phyloP scores from a whole-genome alignment of 2,888 invertebrate species.

The Nomada ruficornis region DNA sequence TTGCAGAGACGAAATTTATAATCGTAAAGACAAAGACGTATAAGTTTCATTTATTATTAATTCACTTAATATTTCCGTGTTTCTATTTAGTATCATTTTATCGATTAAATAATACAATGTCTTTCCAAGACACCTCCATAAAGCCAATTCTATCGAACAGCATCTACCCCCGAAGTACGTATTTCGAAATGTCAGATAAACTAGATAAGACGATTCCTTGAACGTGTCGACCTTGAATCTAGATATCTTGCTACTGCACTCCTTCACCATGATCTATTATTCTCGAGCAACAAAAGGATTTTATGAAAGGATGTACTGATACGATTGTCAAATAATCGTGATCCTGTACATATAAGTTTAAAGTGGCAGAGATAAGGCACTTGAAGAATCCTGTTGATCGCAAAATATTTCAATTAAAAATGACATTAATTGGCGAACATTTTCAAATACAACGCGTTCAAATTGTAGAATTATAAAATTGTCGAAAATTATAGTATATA shows the following conservation, averaged over 20 bases:
- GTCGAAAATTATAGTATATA: no score
- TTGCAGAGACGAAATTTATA: no score
- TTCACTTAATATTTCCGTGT: not conserved
- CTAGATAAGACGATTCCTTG: conserved; percentile 12
- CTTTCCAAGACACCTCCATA: not conserved
- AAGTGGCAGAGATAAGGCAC: no score
- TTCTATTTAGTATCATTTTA: not conserved
- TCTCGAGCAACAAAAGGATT: not conserved
- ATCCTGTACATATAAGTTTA: no score
- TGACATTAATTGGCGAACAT: no score
- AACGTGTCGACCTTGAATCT: conserved; percentile 14
- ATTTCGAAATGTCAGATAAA: conserved; percentile 26
- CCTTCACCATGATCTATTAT: conserved; percentile 3
- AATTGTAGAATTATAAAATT: not conserved
- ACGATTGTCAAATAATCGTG: not conserved
- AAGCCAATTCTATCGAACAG: not conserved
- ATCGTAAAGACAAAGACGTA: not conserved
- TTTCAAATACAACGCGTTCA: not conserved
- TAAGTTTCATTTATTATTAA: not conserved
- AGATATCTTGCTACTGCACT: not conserved
- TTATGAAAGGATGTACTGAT: not conserved
- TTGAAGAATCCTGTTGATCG: no score
- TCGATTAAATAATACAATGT: not conserved
- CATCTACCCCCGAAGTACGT: not conserved
- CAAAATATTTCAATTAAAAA: no score